These are phyloP conservation scores for Dione juno DNA, from an alignment of 2,888 invertebrate species.

Conservation along the genomic window DNA sequence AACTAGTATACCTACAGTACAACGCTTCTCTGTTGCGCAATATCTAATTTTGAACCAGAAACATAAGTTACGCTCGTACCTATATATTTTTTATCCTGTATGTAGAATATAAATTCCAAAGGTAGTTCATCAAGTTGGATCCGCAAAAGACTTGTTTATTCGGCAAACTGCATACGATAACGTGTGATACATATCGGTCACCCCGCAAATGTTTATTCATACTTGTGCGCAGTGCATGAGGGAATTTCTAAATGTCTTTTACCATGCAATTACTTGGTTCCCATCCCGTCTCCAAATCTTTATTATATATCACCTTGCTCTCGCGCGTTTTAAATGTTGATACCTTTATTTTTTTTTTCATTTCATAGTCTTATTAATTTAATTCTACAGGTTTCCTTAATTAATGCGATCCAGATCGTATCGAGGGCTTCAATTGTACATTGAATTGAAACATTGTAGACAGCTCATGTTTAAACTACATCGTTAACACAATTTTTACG, in stretches of 20 bases:
- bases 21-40: not conserved
- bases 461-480: constrained; percentile 39
- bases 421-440: constrained; percentile 40
- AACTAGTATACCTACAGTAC: not conserved
- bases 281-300: constrained; percentile 14
- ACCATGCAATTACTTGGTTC: constrained; percentile 36
- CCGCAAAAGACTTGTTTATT: constrained; percentile 53
- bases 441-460: constrained; percentile 38
- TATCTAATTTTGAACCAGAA: constrained; percentile 13
- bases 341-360: constrained; percentile 28
- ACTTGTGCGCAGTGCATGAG: constrained; percentile 48
- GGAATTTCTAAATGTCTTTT: constrained; percentile 45
- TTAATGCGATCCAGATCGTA: constrained; percentile 27
- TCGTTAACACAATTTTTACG: constrained; percentile 33
- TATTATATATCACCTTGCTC: constrained; percentile 9
- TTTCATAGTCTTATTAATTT: constrained; percentile 33
- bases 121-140: constrained; percentile 48
- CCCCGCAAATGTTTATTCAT: constrained; percentile 52
- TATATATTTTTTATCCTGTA: constrained; percentile 41
- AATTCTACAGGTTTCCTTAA: constrained; percentile 34
- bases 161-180: constrained; percentile 58
- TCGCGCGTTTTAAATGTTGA: constrained; percentile 16
- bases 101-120: constrained; percentile 55
- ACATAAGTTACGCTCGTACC: constrained; percentile 16
- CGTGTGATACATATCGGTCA: constrained; percentile 50